Conservation (phyloP, 2,797 vertebrate species). For the Champsocephalus esox region DNA sequence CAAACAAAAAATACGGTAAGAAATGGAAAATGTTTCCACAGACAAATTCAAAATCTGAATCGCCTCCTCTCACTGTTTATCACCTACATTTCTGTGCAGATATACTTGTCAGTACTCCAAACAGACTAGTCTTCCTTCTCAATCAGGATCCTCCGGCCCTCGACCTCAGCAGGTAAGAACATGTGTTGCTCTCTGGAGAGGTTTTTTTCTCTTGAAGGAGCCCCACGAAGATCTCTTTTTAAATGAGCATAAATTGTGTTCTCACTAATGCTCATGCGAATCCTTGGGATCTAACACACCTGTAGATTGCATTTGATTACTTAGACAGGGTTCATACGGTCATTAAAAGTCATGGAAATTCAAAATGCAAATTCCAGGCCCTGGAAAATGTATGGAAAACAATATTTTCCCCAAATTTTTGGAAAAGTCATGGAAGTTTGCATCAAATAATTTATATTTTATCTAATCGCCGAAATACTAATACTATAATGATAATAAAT, state of each 20-base stretch:
- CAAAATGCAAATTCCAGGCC: too few relatives aligned
- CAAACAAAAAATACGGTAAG: conserved; percentile 94
- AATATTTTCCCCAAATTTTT: too few relatives aligned
- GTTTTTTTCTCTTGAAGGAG: background rate
- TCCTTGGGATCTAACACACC: background rate
- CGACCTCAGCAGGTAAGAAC: conserved; percentile 89
- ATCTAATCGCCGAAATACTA: too few relatives aligned
- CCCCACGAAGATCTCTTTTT: background rate
- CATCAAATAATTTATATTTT: too few relatives aligned
- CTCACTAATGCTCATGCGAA: background rate
- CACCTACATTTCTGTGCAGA: conserved; percentile 76
- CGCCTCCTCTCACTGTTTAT: background rate
- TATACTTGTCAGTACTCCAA: conserved; percentile 96
- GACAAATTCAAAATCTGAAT: background rate
- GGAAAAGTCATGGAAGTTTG: too few relatives aligned
- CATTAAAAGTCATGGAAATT: too few relatives aligned
- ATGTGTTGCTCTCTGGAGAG: background rate
- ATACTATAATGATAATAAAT: too few relatives aligned
- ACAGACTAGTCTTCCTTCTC: conserved; percentile 93
- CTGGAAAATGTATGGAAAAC: too few relatives aligned
- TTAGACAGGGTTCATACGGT: background rate
- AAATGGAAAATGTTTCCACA: background rate
- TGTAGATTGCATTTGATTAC: background rate
- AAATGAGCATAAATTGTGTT: background rate
- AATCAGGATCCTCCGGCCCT: conserved; percentile 93